Evolutionary conservation across 2,888 invertebrate species (phyloP), one percentile per base, ranked within the genome.

Genomic region (Apomyelois bistriatella): DNA sequence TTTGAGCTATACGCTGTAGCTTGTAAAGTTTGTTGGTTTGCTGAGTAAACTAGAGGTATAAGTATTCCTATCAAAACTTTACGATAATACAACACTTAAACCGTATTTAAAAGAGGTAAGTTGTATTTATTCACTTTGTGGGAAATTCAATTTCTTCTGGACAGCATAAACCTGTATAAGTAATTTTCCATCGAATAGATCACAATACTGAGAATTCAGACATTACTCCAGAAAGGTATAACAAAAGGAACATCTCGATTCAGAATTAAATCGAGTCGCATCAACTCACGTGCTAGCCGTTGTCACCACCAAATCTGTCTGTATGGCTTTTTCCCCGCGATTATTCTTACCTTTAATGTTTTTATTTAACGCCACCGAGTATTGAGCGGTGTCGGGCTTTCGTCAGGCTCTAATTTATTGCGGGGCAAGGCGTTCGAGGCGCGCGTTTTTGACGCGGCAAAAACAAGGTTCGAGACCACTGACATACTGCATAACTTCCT

Each of bases 341-440:
- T 88, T 87, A 89, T 89, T 88, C 81, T 79, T 76, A 79, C 72
- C 79, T 82, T 88, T 90, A 88, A 89, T 88, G 89, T 89, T 89
- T 90, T 90, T 89, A 89, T 88, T 89, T 87, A 86, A 82, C 85
- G 81, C 84, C 76, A 76, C 62, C 66, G 74, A 72, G 81, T 85
- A 87, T 86, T 82, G 86, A 82, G 79, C 78, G 79, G 81, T 84
- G 88, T 86, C 86, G 80, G 80, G 79, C 83, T 80, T 83, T 87
- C 82, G 81, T 79, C 84, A 79, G 71, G 66, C 59, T 73, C 79
- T 88, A 89, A 90, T 89, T 90, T 90, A 90, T 89, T 81, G 86
- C 82, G 72, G 72, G 72, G 76, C 73, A 71, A 64, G 61, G 67
- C 73, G 76, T 72, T 76, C 75, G 77, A 68, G 62, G 68, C 72